Conservation (phyloP, 2,797 vertebrate genomes). For the Prionace glauca region DNA sequence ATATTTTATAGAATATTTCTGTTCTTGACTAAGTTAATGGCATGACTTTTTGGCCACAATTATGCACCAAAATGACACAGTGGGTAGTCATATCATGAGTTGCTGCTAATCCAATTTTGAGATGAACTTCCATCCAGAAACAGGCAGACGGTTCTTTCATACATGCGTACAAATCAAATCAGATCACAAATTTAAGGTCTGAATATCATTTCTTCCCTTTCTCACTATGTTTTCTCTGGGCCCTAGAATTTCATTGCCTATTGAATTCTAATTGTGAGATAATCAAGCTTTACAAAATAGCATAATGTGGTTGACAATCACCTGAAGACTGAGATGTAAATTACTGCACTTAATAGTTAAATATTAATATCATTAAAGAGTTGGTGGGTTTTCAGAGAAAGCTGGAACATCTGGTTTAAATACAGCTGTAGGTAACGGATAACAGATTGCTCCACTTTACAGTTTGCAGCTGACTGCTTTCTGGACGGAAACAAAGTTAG, state of each 20-base stretch:
- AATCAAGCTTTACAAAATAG: background rate
- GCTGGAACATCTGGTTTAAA: constrained; percentile 23
- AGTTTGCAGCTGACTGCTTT: constrained; percentile 21
- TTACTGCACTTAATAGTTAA: background rate
- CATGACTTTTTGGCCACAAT: background rate
- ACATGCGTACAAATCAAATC: background rate
- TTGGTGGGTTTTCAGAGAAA: background rate
- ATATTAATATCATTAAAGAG: constrained; percentile 11
- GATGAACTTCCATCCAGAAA: background rate
- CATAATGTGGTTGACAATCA: background rate
- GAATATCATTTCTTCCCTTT: background rate
- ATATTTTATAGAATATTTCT: background rate
- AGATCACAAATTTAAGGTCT: background rate
- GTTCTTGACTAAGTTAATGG: background rate
- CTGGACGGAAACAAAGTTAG: constrained; percentile 15
- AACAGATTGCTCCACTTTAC: constrained; percentile 35
- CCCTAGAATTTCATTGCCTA: background rate
- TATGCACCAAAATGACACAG: background rate
- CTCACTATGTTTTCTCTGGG: background rate
- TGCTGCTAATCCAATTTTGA: background rate
- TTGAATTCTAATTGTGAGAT: constrained; percentile 25
- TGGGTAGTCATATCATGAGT: background rate
- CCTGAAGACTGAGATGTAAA: background rate
- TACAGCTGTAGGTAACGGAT: constrained; percentile 5
- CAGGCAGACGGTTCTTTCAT: background rate